Percentiles rank a stretch among this genome's conserved stretches.
These are phyloP conservation scores for Alouatta palliata DNA, from an alignment of 2,113 vertebrate genomes.

Conservation along the genomic window DNA sequence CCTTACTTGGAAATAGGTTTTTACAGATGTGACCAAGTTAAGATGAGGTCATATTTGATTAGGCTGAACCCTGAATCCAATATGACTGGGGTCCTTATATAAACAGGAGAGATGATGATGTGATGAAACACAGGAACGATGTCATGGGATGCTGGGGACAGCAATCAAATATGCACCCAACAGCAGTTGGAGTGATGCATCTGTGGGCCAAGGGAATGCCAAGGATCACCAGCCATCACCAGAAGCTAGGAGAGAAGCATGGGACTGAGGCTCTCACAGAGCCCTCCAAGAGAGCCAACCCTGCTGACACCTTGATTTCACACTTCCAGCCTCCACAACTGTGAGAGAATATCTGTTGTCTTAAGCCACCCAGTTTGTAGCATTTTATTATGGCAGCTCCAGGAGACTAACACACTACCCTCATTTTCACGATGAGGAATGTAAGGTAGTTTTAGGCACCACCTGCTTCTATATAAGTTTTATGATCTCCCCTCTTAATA, in stretches of 20 bases:
- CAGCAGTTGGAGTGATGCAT: background rate
- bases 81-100: background rate
- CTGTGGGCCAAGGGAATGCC: rapidly evolving
- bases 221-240: background rate
- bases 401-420: background rate
- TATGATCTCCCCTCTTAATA: background rate
- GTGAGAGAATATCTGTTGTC: background rate
- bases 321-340: background rate
- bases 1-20: background rate
- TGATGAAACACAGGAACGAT: background rate
- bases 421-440: background rate
- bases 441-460: background rate
- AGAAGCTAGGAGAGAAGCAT: background rate
- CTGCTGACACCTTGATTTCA: background rate
- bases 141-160: background rate
- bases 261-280: background rate
- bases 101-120: background rate
- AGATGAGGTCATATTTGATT: background rate
- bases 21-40: background rate
- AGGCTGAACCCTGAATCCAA: background rate
- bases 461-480: background rate
- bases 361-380: background rate
- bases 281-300: too few relatives aligned
- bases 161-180: too few relatives aligned
- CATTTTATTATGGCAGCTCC: background rate